Evolutionary conservation across 2,888 invertebrate genomes (phyloP).

Genomic region (Acrobasis suavella): DNA sequence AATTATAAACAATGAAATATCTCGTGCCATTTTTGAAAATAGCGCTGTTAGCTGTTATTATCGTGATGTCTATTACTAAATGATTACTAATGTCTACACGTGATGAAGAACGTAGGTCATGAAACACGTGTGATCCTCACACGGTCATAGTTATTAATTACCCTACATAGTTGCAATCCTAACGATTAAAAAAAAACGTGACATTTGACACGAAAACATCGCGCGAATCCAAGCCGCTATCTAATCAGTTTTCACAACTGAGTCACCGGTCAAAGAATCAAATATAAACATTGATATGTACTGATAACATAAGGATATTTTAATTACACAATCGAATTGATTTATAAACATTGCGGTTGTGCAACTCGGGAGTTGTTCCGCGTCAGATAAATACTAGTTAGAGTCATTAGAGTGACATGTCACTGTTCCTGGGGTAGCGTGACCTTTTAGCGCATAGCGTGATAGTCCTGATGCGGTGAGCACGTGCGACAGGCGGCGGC

Average conservation of each 20-base stretch:
- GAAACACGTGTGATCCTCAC: slow-evolving; percentile 10
- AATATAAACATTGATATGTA: slow-evolving; percentile 35
- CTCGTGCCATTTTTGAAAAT: neutral
- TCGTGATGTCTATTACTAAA: slow-evolving; percentile 5
- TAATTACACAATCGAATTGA: slow-evolving; percentile 8
- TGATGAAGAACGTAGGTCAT: slow-evolving; percentile 13
- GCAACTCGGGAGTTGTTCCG: slow-evolving; percentile 4
- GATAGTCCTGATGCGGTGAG: slow-evolving; percentile 48
- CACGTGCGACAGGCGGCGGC: slow-evolving; percentile 49
- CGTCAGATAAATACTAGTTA: neutral
- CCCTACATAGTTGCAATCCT: slow-evolving; percentile 2
- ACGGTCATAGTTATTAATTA: slow-evolving; percentile 11
- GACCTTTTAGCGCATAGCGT: slow-evolving; percentile 51
- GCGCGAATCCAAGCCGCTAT: neutral
- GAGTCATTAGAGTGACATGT: slow-evolving; percentile 2
- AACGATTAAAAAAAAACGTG: slow-evolving; percentile 10
- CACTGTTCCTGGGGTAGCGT: slow-evolving; percentile 25
- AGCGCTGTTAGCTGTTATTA: neutral
- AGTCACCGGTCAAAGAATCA: slow-evolving; percentile 29
- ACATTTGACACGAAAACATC: slow-evolving; percentile 21
- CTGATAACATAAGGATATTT: slow-evolving; percentile 19
- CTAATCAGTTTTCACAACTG: slow-evolving; percentile 11
- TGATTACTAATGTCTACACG: slow-evolving; percentile 8
- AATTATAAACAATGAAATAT: neutral
- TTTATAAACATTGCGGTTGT: slow-evolving; percentile 7